Conservation (phyloP, 1,140 invertebrate genomes). For the Coenobita brevimanus region DNA sequence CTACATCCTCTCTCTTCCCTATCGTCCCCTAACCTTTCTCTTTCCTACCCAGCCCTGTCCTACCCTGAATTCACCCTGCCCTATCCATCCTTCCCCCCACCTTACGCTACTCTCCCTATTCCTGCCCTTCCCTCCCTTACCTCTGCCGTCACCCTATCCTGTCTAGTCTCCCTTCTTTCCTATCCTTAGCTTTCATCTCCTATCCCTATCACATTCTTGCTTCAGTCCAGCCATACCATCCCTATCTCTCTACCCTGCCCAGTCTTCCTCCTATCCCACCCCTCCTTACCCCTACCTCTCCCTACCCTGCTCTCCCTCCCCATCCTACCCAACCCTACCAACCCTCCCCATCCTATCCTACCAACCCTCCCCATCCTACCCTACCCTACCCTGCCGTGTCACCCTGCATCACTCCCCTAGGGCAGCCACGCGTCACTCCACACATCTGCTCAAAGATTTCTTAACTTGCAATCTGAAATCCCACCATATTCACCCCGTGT, state of each 20-base stretch:
- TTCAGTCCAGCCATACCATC: slow-evolving; percentile 11
- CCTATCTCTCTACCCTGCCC: slow-evolving; percentile 11
- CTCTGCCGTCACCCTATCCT: slow-evolving; percentile 7
- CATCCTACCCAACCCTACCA: background rate
- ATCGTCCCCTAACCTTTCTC: background rate
- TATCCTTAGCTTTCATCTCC: slow-evolving; percentile 19
- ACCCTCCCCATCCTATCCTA: background rate
- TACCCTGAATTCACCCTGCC: slow-evolving; percentile 16
- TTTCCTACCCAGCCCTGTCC: background rate
- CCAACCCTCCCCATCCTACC: background rate
- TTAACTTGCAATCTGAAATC: too few species aligned
- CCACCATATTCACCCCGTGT: too few species aligned
- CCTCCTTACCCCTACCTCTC: background rate
- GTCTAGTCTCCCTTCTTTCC: slow-evolving; percentile 10
- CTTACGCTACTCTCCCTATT: background rate
- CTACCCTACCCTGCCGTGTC: background rate
- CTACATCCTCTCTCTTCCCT: slow-evolving; percentile 7
- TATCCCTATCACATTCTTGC: slow-evolving; percentile 30
- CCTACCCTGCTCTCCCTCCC: background rate
- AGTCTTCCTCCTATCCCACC: background rate
- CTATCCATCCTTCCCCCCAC: background rate
- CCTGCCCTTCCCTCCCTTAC: slow-evolving; percentile 16
- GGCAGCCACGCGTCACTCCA: background rate
- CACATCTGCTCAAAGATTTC: too few species aligned
- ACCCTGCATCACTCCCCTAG: background rate